Evolutionary conservation across 2,113 vertebrate genomes (phyloP).

Genomic region (Mastomys coucha): DNA sequence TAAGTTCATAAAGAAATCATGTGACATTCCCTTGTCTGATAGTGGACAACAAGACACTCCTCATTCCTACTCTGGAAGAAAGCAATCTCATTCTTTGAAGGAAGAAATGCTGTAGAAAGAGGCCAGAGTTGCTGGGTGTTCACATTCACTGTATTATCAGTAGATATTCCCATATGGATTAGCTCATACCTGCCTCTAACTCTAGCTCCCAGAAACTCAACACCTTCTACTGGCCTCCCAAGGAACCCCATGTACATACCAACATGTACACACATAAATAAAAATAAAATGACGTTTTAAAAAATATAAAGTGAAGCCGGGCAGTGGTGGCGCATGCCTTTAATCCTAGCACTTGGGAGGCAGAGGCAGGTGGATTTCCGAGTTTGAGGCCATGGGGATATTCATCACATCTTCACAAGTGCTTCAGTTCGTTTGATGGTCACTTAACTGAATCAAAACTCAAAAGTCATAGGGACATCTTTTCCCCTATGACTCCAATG

Average conservation of each 20-base stretch:
- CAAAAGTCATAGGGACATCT: neutral
- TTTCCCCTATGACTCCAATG: neutral
- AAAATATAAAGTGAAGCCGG: neutral
- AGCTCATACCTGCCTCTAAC: neutral
- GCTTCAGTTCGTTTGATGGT: neutral
- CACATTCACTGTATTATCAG: no score
- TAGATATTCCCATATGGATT: no score
- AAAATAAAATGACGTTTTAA: neutral
- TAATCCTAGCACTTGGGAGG: no score
- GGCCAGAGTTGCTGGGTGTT: no score
- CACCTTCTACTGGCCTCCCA: neutral
- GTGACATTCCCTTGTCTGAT: neutral
- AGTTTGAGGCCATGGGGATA: no score
- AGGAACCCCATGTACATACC: neutral
- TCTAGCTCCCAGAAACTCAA: neutral
- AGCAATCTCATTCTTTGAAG: neutral
- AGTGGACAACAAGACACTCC: neutral
- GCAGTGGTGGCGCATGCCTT: no score
- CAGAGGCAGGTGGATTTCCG: no score
- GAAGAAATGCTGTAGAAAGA: neutral
- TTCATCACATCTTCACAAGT: neutral
- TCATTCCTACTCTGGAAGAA: neutral
- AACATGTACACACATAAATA: neutral
- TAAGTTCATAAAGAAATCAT: neutral
- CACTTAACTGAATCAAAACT: neutral